Percentiles rank a stretch among this genome's conserved stretches.
phyloP scores from a whole-genome alignment of 2,797 vertebrate genomes.

The Sebastiscus tertius region DNA sequence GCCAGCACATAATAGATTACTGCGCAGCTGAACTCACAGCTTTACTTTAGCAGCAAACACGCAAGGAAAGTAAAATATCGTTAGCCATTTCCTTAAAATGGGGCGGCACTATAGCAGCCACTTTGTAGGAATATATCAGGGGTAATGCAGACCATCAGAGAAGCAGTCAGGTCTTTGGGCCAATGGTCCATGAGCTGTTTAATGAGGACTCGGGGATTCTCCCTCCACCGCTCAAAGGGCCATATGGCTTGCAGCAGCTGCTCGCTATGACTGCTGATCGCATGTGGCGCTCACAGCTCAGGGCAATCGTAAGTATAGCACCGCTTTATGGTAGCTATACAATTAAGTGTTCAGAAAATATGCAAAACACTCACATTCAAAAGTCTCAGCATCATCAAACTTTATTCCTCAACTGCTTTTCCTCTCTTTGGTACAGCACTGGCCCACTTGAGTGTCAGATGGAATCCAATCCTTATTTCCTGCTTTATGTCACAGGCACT shows the following conservation, averaged over 20 bases:
- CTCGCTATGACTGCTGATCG: slow-evolving; percentile 62
- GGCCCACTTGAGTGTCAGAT: background rate
- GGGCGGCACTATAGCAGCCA: slow-evolving; percentile 5
- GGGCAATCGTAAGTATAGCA: slow-evolving; percentile 56
- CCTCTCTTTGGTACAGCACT: background rate
- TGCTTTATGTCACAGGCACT: slow-evolving; percentile 4
- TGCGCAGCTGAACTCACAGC: background rate
- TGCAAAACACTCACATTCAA: slow-evolving; percentile 46
- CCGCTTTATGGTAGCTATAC: slow-evolving; percentile 61
- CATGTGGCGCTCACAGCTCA: slow-evolving; percentile 65
- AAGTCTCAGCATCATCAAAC: slow-evolving; percentile 40
- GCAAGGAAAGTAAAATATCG: slow-evolving; percentile 18
- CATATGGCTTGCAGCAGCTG: slow-evolving; percentile 81
- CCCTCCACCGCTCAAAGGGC: slow-evolving; percentile 67
- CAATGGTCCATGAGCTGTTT: slow-evolving; percentile 77
- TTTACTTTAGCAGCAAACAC: slow-evolving; percentile 13
- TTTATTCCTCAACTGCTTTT: slow-evolving; percentile 14
- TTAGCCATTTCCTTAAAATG: slow-evolving; percentile 28
- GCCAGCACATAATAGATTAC: background rate
- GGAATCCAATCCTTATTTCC: background rate
- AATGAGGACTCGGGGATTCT: slow-evolving; percentile 73
- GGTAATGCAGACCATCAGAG: slow-evolving; percentile 65
- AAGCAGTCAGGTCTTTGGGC: slow-evolving; percentile 67
- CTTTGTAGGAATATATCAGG: slow-evolving; percentile 58
- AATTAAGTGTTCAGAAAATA: slow-evolving; percentile 57